Evolutionary conservation across 2,888 invertebrate species (phyloP).

Genomic region (Monopis laevigella): DNA sequence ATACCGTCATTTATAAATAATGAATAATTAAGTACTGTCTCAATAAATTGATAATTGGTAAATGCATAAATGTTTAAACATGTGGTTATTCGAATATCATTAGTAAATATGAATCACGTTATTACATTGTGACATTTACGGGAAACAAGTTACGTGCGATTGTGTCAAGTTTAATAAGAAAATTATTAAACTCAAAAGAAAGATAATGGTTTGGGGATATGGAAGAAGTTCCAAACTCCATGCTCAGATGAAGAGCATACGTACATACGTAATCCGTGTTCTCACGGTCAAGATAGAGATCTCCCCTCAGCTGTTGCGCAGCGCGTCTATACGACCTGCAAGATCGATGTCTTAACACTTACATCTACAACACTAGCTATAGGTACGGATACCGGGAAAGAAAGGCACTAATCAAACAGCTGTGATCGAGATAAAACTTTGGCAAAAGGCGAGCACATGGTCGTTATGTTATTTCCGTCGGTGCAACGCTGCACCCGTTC

Average conservation of each 20-base stretch:
- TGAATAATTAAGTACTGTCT: neutral
- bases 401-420: slow-evolving; percentile 4
- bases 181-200: no score
- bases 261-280: slow-evolving; percentile 17
- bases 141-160: no score
- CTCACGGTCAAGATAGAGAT: slow-evolving; percentile 61
- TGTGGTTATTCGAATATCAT: neutral
- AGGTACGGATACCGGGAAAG: neutral
- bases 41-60: neutral
- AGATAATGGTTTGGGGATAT: no score
- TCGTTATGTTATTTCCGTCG: slow-evolving; percentile 20
- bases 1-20: neutral
- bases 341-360: slow-evolving; percentile 30
- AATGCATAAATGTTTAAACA: neutral
- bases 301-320: slow-evolving; percentile 53
- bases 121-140: neutral
- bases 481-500: slow-evolving; percentile 49
- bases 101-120: neutral
- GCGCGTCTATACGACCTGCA: slow-evolving; percentile 24
- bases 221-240: no score
- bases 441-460: slow-evolving; percentile 27
- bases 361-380: slow-evolving; percentile 7
- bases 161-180: no score
- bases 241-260: neutral
- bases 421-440: slow-evolving; percentile 10